phyloP scores from a whole-genome alignment of 2,888 invertebrate species.

The Theristus sp. region DNA sequence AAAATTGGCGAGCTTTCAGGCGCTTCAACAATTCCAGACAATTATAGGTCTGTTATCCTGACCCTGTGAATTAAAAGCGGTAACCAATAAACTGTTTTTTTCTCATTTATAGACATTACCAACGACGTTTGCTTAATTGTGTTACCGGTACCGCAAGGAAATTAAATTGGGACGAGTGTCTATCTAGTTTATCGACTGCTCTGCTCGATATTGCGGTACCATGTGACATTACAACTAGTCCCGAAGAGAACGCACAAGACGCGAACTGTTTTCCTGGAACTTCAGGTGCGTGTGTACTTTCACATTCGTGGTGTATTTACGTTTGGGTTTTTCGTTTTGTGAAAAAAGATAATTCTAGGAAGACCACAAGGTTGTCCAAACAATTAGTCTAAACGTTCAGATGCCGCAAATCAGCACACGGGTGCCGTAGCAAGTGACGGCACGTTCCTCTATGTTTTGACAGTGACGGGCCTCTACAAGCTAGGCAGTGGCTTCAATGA shows the following conservation, averaged over 20 bases:
- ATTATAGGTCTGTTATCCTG: too few species aligned
- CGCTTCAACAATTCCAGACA: neutral
- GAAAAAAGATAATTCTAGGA: too few species aligned
- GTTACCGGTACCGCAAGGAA: neutral
- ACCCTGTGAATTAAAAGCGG: too few species aligned
- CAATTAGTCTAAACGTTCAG: too few species aligned
- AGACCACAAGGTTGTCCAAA: too few species aligned
- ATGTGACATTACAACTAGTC: neutral
- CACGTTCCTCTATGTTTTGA: slow-evolving; percentile 62
- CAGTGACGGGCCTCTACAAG: slow-evolving; percentile 62
- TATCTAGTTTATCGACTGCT: too few species aligned
- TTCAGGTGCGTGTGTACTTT: neutral
- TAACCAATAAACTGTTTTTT: too few species aligned
- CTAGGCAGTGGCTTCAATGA: slow-evolving; percentile 80
- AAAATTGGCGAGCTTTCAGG: too few species aligned
- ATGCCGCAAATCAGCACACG: neutral
- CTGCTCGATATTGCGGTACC: neutral
- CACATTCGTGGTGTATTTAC: too few species aligned
- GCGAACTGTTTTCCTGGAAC: neutral
- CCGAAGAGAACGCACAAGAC: neutral
- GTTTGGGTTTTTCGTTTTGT: too few species aligned
- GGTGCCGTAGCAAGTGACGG: slow-evolving; percentile 62
- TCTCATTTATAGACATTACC: too few species aligned
- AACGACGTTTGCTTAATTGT: neutral
- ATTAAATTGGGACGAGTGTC: too few species aligned